Percentiles rank a stretch among this genome's conserved stretches.
Evolutionary conservation across 2,113 vertebrate genomes (phyloP).

Genomic region (Tyrannus savana): DNA sequence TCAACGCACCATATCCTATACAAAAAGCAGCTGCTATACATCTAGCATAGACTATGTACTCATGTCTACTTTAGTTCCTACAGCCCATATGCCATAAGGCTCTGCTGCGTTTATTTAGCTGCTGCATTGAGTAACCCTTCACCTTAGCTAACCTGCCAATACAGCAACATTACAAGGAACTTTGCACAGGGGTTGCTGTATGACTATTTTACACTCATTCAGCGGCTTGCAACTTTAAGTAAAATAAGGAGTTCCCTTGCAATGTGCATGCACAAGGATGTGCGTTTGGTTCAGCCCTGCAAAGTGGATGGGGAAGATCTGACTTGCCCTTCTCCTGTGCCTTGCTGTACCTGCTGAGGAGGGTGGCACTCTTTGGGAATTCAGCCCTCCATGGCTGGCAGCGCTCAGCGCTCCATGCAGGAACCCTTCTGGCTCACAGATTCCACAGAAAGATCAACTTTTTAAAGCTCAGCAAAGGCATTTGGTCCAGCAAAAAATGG

Average conservation of each 20-base stretch:
- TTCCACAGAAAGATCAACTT: neutral
- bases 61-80: neutral
- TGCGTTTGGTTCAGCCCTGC: neutral
- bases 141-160: neutral
- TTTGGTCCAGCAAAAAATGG: neutral
- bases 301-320: neutral
- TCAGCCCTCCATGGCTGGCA: fast-evolving
- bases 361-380: neutral
- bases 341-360: neutral
- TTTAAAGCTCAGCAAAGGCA: neutral
- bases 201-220: neutral
- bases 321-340: neutral
- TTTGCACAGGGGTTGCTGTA: neutral
- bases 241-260: neutral
- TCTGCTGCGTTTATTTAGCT: neutral
- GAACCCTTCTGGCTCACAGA: neutral
- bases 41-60: neutral
- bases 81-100: neutral
- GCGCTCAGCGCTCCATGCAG: fast-evolving
- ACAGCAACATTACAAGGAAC: neutral
- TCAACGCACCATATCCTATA: neutral
- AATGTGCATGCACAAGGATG: neutral
- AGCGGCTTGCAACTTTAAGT: neutral
- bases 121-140: neutral
- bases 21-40: neutral